Conservation (phyloP, 2,888 invertebrate genomes). For the Thumatha senex region DNA sequence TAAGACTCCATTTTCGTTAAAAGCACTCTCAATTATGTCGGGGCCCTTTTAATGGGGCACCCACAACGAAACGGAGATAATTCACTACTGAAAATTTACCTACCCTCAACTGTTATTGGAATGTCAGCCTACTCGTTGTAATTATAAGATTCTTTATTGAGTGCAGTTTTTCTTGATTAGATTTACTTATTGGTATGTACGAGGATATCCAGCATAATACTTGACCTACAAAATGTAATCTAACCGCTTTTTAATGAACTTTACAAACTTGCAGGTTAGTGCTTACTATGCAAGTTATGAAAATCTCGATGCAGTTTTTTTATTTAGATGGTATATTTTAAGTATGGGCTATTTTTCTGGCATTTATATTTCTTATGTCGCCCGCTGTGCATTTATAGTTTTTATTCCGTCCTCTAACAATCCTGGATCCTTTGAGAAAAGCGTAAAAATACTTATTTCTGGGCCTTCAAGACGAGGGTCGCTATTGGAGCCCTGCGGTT, state of each 20-base stretch:
- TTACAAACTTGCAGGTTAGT: conserved; percentile 17
- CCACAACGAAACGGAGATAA: conserved; percentile 38
- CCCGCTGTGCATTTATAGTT: too few species aligned
- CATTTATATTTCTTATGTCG: too few species aligned
- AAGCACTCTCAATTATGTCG: conserved; percentile 53
- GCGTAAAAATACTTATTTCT: too few species aligned
- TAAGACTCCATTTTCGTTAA: conserved; percentile 50
- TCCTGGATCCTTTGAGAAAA: too few species aligned
- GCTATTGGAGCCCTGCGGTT: too few species aligned
- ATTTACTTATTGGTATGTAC: conserved; percentile 10
- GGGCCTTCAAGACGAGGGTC: too few species aligned
- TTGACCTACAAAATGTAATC: conserved; percentile 60
- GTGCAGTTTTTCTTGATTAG: conserved; percentile 15
- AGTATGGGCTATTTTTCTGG: too few species aligned
- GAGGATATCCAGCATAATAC: conserved; percentile 36
- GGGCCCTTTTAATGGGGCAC: conserved; percentile 47
- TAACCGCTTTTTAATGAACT: conserved; percentile 43
- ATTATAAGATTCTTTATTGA: conserved; percentile 4
- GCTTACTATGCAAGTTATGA: conserved; percentile 11
- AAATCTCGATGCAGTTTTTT: not conserved
- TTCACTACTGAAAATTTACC: conserved; percentile 31
- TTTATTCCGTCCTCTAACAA: too few species aligned
- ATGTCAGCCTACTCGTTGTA: conserved; percentile 2
- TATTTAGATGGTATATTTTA: too few species aligned
- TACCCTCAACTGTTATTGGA: conserved; percentile 4